Evolutionary conservation across 2,888 invertebrate genomes (phyloP), one percentile per base, ranked within the genome.

Genomic region (Eledone cirrhosa): DNA sequence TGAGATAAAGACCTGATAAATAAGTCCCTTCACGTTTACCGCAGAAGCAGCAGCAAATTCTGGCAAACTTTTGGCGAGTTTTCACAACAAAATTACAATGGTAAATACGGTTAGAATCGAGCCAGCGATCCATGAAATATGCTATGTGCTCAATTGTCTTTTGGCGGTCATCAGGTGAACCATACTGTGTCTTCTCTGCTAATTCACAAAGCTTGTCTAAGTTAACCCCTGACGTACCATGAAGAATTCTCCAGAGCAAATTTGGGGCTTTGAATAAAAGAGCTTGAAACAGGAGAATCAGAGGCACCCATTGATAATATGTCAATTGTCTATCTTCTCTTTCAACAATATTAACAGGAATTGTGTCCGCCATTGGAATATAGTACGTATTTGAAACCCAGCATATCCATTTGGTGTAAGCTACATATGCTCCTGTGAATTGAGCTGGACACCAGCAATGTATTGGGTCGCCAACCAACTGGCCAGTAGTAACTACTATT

Each of bases 331-430:
- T 85, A n/a, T 86, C 84, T 77, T 87, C 86, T 48, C 88, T 69
- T 78, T 84, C 84, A 33, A 81, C 79, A 33, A 86, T 84, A 65
- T 87, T 87, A 0, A 86, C 81, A 0, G 88, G 88, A 48, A 88
- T 88, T 19, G 85, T 82, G 48, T 87, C 86, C 77, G 85, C 84
- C 86, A 88, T 85, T 8, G 88, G 87, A 65, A 88, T 86, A 81
- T 85, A 88, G 80, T 88, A 88, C 75, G 88, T 88, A 81, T 88
- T 88, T 78, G 87, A 86, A 41, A 88, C 87, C 88, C 88, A 88
- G 85, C 88, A 88, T 81, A 86, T 85, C 79, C 84, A 85, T 74
- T 87, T 87, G 41, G 88, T 86, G 77, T 88, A 88, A 31, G 85
- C 84, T 63, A 87, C 88, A 80, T 86, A 88, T 31, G 87, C 86